phyloP scores from a whole-genome alignment of 37 sponge, comb jelly and placozoan species.

The Cladorhizidae sp. region DNA sequence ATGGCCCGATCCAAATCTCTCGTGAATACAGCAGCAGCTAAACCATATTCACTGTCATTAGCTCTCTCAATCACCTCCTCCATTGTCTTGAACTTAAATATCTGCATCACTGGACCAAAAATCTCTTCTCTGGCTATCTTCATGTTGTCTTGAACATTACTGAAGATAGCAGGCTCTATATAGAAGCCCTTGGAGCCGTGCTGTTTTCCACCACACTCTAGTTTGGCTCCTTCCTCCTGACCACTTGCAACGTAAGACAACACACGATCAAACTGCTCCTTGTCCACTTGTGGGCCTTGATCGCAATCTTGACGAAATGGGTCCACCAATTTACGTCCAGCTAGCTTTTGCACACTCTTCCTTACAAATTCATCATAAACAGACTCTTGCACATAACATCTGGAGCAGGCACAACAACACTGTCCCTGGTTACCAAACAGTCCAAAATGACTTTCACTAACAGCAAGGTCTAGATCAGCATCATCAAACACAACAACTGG shows the following conservation, averaged over 20 bases:
- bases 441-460: slow-evolving; percentile 82
- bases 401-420: slow-evolving; percentile 96
- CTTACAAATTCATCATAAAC: slow-evolving; percentile 96
- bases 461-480: slow-evolving; percentile 92
- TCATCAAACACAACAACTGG: slow-evolving; percentile 93
- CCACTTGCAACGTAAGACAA: slow-evolving; percentile 89
- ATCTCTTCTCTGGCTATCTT: slow-evolving; percentile 97
- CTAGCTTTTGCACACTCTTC: slow-evolving; percentile 78
- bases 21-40: slow-evolving; percentile 96
- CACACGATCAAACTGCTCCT: slow-evolving; percentile 93
- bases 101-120: slow-evolving; percentile 99
- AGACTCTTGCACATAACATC: slow-evolving; percentile 88
- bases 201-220: slow-evolving; percentile 91
- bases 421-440: slow-evolving; percentile 97
- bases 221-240: slow-evolving; percentile 90
- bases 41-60: slow-evolving; percentile 89
- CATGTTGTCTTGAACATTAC: slow-evolving; percentile 92
- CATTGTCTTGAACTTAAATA: slow-evolving; percentile 90
- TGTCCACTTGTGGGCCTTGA: slow-evolving; percentile 96
- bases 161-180: slow-evolving; percentile 94
- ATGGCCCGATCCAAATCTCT: slow-evolving; percentile 80
- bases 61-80: slow-evolving; percentile 96
- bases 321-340: slow-evolving; percentile 76
- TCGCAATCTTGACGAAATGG: slow-evolving; percentile 73
- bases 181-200: slow-evolving; percentile 93